These are phyloP conservation scores for Podarcis raffonei DNA, from an alignment of 2,113 vertebrate species.

Conservation along the genomic window DNA sequence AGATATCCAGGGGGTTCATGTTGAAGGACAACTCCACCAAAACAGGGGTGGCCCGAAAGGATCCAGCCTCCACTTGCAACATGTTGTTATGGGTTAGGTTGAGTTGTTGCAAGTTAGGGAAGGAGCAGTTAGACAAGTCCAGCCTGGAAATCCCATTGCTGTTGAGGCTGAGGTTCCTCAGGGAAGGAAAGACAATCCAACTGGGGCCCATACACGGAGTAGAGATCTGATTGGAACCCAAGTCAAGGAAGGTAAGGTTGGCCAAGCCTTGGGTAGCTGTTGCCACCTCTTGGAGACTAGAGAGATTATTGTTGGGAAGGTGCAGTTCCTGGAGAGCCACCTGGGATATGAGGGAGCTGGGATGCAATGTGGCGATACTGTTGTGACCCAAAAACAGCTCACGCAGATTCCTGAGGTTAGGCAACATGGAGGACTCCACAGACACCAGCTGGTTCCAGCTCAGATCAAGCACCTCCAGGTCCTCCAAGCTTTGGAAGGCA, in stretches of 20 bases:
- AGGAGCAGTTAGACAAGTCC: slow-evolving; percentile 39
- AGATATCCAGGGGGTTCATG: slow-evolving; percentile 41
- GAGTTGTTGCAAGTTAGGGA: slow-evolving; percentile 34
- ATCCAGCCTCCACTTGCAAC: background rate
- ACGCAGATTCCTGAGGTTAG: slow-evolving; percentile 17
- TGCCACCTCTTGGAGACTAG: slow-evolving; percentile 13
- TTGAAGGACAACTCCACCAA: slow-evolving; percentile 41
- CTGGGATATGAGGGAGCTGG: background rate
- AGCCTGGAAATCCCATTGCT: slow-evolving; percentile 36
- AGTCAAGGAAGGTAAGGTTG: slow-evolving; percentile 21
- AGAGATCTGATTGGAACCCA: slow-evolving; percentile 30
- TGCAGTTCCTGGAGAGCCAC: slow-evolving; percentile 34
- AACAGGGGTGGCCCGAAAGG: slow-evolving; percentile 33
- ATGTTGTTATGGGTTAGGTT: slow-evolving; percentile 39
- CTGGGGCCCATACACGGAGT: background rate
- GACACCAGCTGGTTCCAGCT: slow-evolving; percentile 32
- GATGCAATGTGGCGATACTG: slow-evolving; percentile 18
- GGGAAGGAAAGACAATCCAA: slow-evolving; percentile 2
- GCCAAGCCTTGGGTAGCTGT: background rate
- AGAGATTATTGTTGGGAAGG: slow-evolving; percentile 35
- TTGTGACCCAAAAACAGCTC: slow-evolving; percentile 34
- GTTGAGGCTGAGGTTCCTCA: slow-evolving; percentile 37
- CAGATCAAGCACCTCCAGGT: slow-evolving; percentile 37
- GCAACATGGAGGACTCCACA: slow-evolving; percentile 11
- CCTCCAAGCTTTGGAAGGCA: slow-evolving; percentile 26